Conservation (phyloP, 2,888 invertebrate species). For the Pseudoips prasinana region DNA sequence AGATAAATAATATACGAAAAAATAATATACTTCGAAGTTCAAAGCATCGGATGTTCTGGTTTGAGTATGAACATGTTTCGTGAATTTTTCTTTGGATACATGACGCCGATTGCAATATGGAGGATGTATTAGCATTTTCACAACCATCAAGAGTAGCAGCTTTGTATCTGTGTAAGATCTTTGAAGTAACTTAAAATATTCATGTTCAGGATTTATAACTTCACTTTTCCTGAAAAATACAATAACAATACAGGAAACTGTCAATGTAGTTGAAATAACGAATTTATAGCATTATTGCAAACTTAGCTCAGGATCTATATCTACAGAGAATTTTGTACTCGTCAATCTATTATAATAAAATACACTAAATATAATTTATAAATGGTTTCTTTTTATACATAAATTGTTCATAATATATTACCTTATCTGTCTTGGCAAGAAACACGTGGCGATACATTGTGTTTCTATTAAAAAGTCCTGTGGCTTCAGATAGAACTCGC, state of each 20-base stretch:
- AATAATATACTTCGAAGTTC: neutral
- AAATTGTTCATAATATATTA: too few species aligned
- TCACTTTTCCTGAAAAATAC: too few species aligned
- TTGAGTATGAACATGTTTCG: slow-evolving; percentile 17
- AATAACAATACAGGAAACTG: too few species aligned
- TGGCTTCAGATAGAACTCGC: slow-evolving; percentile 21
- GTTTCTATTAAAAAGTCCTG: slow-evolving; percentile 23
- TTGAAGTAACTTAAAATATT: too few species aligned
- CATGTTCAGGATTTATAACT: too few species aligned
- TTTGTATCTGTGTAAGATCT: slow-evolving; percentile 11
- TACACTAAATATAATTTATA: too few species aligned
- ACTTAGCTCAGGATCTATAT: too few species aligned
- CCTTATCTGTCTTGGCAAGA: slow-evolving; percentile 13
- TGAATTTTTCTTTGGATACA: neutral
- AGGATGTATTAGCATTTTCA: slow-evolving; percentile 13
- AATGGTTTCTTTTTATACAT: too few species aligned
- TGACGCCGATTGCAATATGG: neutral
- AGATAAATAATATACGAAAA: neutral
- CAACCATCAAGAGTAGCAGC: slow-evolving; percentile 25
- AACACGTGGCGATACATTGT: slow-evolving; percentile 30
- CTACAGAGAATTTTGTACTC: too few species aligned
- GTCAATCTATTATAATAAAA: too few species aligned
- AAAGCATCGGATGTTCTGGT: slow-evolving; percentile 1
- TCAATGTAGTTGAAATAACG: too few species aligned
- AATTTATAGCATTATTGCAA: too few species aligned